These are phyloP conservation scores for Corapipo altera DNA, from an alignment of 2,113 vertebrate species.

Conservation along the genomic window DNA sequence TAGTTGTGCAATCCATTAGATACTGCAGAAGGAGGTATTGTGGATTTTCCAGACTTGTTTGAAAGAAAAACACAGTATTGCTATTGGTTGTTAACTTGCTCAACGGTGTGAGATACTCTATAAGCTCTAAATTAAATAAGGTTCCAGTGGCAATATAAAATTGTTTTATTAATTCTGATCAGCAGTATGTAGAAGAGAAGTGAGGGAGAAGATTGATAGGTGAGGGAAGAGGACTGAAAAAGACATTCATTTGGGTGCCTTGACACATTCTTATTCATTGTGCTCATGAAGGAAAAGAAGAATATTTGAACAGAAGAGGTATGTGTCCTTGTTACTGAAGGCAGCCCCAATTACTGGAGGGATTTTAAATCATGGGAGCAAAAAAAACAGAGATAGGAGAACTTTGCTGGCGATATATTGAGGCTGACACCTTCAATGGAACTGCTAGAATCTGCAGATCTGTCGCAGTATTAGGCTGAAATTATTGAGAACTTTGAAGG, in stretches of 20 bases:
- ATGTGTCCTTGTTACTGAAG: background rate
- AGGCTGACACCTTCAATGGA: background rate
- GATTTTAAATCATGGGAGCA: background rate
- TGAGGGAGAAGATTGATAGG: background rate
- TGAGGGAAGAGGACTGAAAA: background rate
- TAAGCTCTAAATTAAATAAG: background rate
- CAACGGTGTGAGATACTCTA: background rate
- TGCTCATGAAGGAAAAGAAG: background rate
- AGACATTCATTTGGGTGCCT: background rate
- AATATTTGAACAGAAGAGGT: background rate
- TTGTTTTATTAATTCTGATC: background rate
- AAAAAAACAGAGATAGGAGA: background rate
- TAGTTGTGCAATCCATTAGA: background rate
- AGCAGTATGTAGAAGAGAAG: background rate
- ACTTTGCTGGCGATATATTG: accelerated
- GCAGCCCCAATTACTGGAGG: background rate
- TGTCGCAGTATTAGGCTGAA: background rate
- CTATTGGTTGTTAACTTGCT: background rate
- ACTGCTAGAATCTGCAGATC: background rate
- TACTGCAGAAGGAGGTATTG: background rate
- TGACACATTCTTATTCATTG: background rate
- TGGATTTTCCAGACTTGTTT: background rate
- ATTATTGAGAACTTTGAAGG: background rate
- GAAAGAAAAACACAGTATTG: background rate
- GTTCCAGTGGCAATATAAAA: background rate